Evolutionary conservation across 2,797 vertebrate genomes (phyloP).

Genomic region (Avahi laniger): DNA sequence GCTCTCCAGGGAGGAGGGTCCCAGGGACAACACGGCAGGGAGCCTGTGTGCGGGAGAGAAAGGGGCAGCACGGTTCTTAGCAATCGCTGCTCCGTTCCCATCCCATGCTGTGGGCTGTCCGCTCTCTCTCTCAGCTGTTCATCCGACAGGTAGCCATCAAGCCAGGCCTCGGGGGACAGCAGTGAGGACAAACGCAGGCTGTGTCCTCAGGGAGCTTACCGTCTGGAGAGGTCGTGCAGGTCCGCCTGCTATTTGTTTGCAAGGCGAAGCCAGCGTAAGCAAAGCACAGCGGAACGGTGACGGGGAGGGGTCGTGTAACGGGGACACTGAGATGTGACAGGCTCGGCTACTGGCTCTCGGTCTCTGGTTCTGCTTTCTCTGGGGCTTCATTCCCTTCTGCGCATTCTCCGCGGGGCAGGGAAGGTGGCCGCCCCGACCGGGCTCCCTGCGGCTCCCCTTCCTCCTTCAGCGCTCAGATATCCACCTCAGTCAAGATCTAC

Average conservation of each 20-base stretch:
- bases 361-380: not conserved
- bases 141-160: accelerated
- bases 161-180: no score
- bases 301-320: accelerated
- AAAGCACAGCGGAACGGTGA: not conserved
- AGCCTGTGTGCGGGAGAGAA: not conserved
- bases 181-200: accelerated
- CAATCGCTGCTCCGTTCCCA: not conserved
- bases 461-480: not conserved
- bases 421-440: not conserved
- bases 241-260: not conserved
- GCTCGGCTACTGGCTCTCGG: not conserved
- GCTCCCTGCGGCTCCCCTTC: not conserved
- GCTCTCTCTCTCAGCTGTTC: not conserved
- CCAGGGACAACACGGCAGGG: not conserved
- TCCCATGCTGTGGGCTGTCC: not conserved
- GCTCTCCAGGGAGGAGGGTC: not conserved
- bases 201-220: not conserved
- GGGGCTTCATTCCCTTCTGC: not conserved
- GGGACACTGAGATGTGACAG: not conserved
- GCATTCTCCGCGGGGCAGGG: not conserved
- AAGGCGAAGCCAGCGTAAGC: not conserved
- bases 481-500: not conserved
- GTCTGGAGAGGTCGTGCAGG: not conserved
- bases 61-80: not conserved